These are phyloP conservation scores for Sternotherus odoratus DNA, from an alignment of 2,797 vertebrate genomes.

Conservation along the genomic window DNA sequence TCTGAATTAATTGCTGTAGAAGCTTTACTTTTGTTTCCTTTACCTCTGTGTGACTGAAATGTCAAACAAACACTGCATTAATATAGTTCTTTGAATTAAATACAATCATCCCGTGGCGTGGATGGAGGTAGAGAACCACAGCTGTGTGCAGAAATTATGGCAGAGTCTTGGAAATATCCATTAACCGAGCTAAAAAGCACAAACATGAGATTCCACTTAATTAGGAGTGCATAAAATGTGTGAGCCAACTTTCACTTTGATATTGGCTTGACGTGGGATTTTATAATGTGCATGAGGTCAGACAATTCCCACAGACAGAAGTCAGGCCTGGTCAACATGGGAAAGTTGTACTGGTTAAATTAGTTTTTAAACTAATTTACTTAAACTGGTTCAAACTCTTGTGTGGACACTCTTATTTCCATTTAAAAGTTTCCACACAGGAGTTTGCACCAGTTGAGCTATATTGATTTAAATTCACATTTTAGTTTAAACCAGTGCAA, in stretches of 20 bases:
- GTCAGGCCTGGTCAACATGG: background rate
- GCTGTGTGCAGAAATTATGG: background rate
- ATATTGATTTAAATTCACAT: background rate
- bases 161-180: background rate
- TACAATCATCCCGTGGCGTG: background rate
- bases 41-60: background rate
- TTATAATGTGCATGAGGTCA: background rate
- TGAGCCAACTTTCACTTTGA: background rate
- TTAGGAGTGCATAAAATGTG: background rate
- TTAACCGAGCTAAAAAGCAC: background rate
- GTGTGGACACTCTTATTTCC: background rate
- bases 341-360: background rate
- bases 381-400: fast-evolving
- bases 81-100: background rate
- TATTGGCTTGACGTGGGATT: background rate
- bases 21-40: background rate
- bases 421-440: background rate
- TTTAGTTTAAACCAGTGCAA: background rate
- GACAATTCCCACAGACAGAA: background rate
- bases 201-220: background rate
- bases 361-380: background rate
- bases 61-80: background rate
- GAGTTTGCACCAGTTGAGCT: background rate
- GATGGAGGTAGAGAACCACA: background rate
- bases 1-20: background rate